Evolutionary conservation across 2,113 vertebrate genomes (phyloP).

Genomic region (Saccopteryx bilineata): DNA sequence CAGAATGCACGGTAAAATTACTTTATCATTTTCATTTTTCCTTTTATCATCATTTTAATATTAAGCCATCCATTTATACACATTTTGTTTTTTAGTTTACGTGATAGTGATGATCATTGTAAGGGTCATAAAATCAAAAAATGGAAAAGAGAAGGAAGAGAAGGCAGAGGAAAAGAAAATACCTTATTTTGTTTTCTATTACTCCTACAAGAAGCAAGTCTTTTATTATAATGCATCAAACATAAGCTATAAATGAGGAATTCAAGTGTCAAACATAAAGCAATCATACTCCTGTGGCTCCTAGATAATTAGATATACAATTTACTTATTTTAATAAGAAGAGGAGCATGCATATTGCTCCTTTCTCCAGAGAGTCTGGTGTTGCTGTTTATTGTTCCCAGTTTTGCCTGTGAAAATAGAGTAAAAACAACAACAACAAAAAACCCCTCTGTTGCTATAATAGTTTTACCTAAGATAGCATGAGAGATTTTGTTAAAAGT

Average conservation of each 20-base stretch:
- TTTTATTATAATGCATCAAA: background rate
- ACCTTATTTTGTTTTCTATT: background rate
- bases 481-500: background rate
- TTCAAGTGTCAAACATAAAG: background rate
- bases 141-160: background rate
- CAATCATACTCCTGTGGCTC: background rate
- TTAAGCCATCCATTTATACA: background rate
- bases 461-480: background rate
- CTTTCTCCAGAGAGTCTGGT: background rate
- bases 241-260: background rate
- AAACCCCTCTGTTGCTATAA: background rate
- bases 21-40: conserved; percentile 5
- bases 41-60: background rate
- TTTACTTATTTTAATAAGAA: conserved; percentile 30
- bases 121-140: background rate
- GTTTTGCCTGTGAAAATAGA: background rate
- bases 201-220: background rate
- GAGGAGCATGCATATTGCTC: background rate
- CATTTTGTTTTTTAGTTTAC: background rate
- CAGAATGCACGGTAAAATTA: background rate
- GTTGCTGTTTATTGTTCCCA: background rate
- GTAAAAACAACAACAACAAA: background rate
- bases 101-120: background rate
- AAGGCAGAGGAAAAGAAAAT: background rate
- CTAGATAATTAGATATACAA: background rate